phyloP scores from a whole-genome alignment of 2,888 invertebrate genomes.

The Acanthococcus lagerstroemiae region DNA sequence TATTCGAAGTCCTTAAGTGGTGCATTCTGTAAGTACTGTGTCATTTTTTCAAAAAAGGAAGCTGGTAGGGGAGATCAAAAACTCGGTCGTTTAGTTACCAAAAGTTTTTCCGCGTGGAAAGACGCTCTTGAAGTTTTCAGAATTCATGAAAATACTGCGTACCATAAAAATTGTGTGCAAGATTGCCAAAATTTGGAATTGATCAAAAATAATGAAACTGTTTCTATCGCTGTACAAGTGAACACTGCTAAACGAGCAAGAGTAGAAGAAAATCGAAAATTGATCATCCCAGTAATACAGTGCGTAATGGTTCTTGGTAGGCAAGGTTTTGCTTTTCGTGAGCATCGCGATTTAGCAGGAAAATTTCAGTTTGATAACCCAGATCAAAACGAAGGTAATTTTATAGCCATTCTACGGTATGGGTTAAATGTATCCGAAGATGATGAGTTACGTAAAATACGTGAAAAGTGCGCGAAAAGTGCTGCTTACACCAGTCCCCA shows the following conservation, averaged over 20 bases:
- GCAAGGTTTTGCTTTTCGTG: neutral
- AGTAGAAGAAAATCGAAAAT: neutral
- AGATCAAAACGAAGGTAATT: neutral
- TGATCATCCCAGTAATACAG: neutral
- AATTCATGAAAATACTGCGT: conserved; percentile 1
- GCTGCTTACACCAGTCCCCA: conserved; percentile 33
- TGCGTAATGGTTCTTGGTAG: neutral
- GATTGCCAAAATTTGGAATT: neutral
- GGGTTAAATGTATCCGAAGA: neutral
- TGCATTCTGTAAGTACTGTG: neutral
- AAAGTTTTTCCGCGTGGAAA: conserved; percentile 2
- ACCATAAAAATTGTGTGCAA: conserved; percentile 2
- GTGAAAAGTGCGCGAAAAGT: conserved; percentile 23
- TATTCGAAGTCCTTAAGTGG: neutral
- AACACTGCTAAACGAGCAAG: neutral
- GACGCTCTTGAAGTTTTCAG: neutral
- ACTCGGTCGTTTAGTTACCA: neutral
- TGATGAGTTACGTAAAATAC: neutral
- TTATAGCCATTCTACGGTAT: neutral
- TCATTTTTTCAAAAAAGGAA: neutral
- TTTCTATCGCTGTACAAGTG: neutral
- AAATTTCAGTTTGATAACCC: too few relatives aligned
- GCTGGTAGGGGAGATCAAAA: neutral
- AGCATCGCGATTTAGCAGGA: neutral
- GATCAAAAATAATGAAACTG: neutral